Conservation (phyloP, 2,888 invertebrate genomes). For the Teleiodes luculella region DNA sequence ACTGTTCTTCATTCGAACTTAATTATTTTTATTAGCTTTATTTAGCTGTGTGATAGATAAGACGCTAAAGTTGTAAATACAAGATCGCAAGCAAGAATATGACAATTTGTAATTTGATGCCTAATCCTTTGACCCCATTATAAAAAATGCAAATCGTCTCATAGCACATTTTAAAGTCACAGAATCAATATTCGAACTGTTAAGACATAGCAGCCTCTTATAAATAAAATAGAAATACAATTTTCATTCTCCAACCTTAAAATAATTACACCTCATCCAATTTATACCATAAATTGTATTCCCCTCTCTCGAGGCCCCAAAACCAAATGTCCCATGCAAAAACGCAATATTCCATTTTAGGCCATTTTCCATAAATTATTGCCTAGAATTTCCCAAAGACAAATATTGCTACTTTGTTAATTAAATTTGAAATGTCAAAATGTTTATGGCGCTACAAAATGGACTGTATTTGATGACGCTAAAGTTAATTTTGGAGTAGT, state of each 20-base stretch:
- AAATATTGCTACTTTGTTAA: slow-evolving; percentile 15
- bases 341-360: slow-evolving; percentile 10
- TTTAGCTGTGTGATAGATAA: no score
- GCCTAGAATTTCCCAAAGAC: slow-evolving; percentile 3
- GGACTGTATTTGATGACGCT: neutral
- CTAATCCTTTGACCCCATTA: no score
- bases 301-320: neutral
- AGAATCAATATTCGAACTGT: no score
- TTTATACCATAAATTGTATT: neutral
- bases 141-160: no score
- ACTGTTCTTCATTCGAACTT: no score
- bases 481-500: slow-evolving; percentile 6
- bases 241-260: neutral
- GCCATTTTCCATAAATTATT: slow-evolving; percentile 17
- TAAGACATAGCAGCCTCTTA: neutral
- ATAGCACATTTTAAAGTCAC: no score
- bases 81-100: no score
- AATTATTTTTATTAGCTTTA: no score
- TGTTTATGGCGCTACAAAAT: neutral
- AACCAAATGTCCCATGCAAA: slow-evolving; percentile 13
- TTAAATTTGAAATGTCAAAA: slow-evolving; percentile 12
- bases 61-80: no score
- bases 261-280: slow-evolving; percentile 1
- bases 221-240: neutral
- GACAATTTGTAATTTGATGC: no score